These are phyloP conservation scores for Phalacrocorax pelagicus DNA, from an alignment of 2,113 vertebrate genomes.

Conservation along the genomic window DNA sequence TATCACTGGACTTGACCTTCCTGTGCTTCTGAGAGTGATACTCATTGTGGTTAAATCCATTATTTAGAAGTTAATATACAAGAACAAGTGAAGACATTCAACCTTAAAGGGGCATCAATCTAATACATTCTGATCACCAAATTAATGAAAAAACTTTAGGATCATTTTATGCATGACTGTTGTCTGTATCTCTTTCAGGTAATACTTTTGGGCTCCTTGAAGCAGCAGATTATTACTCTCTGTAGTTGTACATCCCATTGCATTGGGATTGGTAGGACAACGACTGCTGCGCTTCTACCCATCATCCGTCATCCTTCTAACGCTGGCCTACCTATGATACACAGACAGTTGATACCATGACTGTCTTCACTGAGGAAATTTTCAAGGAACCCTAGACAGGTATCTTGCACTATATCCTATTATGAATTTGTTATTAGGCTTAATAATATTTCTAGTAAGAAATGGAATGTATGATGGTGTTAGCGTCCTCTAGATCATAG, in stretches of 20 bases:
- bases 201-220: neutral
- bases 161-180: neutral
- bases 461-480: neutral
- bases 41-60: neutral
- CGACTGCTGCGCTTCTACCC: neutral
- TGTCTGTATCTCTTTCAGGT: fast-evolving
- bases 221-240: neutral
- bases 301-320: neutral
- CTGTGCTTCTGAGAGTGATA: neutral
- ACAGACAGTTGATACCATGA: neutral
- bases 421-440: neutral
- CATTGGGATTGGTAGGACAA: fast-evolving
- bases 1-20: neutral
- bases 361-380: neutral
- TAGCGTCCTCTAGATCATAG: neutral
- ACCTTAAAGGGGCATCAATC: neutral
- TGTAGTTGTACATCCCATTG: neutral
- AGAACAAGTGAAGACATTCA: neutral
- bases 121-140: neutral
- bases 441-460: neutral
- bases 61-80: neutral
- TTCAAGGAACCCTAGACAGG: neutral
- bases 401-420: neutral
- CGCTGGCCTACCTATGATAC: neutral
- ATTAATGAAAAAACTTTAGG: neutral